Conservation (phyloP, 2,113 vertebrate genomes). For the Mionectes macconnelli region DNA sequence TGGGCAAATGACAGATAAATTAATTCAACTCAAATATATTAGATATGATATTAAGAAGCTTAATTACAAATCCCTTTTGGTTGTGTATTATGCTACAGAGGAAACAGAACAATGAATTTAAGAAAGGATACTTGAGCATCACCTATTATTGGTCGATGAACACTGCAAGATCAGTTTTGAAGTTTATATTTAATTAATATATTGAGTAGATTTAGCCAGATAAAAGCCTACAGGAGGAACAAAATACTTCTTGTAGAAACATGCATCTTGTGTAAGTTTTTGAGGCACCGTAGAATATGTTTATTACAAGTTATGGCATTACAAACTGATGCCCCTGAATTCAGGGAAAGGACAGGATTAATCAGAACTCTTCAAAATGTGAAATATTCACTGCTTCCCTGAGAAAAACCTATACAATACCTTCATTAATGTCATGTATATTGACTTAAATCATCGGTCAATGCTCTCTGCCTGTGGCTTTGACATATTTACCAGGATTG, state of each 20-base stretch:
- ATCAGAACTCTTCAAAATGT: background rate
- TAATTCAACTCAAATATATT: background rate
- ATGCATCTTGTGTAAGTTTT: background rate
- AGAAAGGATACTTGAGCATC: background rate
- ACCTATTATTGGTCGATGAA: background rate
- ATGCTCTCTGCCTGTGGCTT: constrained; percentile 28
- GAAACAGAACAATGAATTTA: background rate
- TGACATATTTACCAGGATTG: constrained; percentile 21
- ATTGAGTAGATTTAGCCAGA: constrained; percentile 12
- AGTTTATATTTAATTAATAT: constrained; percentile 51
- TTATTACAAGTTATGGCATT: background rate
- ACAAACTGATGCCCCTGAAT: background rate
- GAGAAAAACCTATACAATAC: constrained; percentile 14
- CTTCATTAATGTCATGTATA: constrained; percentile 12
- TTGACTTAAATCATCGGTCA: constrained; percentile 24
- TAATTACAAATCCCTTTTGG: background rate
- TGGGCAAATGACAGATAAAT: background rate
- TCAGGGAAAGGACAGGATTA: background rate
- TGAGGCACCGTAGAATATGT: background rate
- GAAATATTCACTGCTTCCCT: background rate
- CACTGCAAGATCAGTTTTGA: constrained; percentile 23
- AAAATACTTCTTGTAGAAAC: background rate
- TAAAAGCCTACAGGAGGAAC: constrained; percentile 26
- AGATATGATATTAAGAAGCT: background rate
- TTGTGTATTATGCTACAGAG: background rate